Evolutionary conservation across 2,797 vertebrate genomes (phyloP), one percentile per base, ranked within the genome.

Genomic region (Chaetodon trifasciatus): DNA sequence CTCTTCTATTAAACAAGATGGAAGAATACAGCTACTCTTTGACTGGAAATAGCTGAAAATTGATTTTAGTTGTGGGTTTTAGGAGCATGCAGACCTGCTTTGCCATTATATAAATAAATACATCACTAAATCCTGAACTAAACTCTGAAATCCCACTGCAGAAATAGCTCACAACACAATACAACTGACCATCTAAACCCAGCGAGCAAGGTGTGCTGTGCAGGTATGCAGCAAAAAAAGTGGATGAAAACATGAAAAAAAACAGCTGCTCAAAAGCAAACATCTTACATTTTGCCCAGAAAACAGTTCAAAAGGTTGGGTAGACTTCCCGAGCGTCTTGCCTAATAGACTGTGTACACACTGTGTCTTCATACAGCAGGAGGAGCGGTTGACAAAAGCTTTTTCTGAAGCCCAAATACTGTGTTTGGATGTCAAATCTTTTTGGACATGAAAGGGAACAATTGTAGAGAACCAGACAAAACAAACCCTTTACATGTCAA

Each of bases 381-480:
- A 78, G 67, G 62, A 86, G 80, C 49, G 61, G 70, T n/a, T 74
- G 62, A 76, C 77, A 85, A 73, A 81, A 39, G 61, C 21, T 37
- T 76, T 75, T 60, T 76, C 67, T 50, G 10, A 56, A 78, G 73
- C 39, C 50, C 37, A 76, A 52, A 82, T 39, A 44, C 66, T 65
- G 58, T 40, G 64, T 85, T 63, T 67, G 55, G 53, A 52, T 6
- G 1, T 79, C 62, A 83, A 53, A 42, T 57, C 10, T 52, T 56
- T 79, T 69, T 37, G 53, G 60, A 87, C 67, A 71, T 76, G 56
- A 90, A 81, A 82, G 32, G 40, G 67, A 82, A 70, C 28, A 47
- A 53, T 11, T 44, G 71, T 63, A 76, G 78, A 64, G 49, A 85
- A 78, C 24, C 52, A 85, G 61, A 84, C 61, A 75, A 76, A 89